phyloP scores from a whole-genome alignment of 2,888 invertebrate species.

The Gandaritis pyraliata region DNA sequence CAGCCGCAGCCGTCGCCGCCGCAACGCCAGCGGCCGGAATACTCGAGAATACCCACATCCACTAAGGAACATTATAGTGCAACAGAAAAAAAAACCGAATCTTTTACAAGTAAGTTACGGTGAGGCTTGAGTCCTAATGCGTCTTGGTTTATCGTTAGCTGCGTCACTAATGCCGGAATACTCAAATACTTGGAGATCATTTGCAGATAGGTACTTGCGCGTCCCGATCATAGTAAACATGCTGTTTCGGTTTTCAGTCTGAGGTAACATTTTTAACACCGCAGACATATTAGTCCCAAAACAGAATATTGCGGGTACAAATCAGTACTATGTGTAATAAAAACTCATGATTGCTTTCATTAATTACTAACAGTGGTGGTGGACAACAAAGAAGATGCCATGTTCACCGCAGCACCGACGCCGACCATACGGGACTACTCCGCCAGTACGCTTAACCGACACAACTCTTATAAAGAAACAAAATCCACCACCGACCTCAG shows the following conservation, averaged over 20 bases:
- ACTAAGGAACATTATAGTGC: constrained; percentile 61
- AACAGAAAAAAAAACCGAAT: constrained; percentile 62
- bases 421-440: constrained; percentile 63
- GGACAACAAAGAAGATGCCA: constrained; percentile 68
- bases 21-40: constrained; percentile 66
- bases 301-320: too few species aligned
- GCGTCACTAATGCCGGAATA: too few species aligned
- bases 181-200: too few species aligned
- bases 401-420: constrained; percentile 55
- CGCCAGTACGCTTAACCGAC: constrained; percentile 70
- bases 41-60: constrained; percentile 70
- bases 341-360: constrained; percentile 25
- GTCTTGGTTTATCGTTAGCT: too few species aligned
- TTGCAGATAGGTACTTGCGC: too few species aligned
- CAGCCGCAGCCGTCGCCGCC: constrained; percentile 68
- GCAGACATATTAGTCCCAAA: too few species aligned
- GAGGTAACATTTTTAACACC: too few species aligned
- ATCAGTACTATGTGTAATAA: too few species aligned
- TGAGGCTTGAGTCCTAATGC: too few species aligned
- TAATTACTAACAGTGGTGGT: constrained; percentile 48
- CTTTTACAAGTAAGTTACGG: constrained; percentile 54
- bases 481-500: constrained; percentile 69
- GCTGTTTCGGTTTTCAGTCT: too few species aligned
- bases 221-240: too few species aligned
- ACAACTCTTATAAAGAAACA: constrained; percentile 79